Evolutionary conservation across 1,140 invertebrate genomes (phyloP), one percentile per base, ranked within the genome.

Genomic region (Drosophila malerkotliana): DNA sequence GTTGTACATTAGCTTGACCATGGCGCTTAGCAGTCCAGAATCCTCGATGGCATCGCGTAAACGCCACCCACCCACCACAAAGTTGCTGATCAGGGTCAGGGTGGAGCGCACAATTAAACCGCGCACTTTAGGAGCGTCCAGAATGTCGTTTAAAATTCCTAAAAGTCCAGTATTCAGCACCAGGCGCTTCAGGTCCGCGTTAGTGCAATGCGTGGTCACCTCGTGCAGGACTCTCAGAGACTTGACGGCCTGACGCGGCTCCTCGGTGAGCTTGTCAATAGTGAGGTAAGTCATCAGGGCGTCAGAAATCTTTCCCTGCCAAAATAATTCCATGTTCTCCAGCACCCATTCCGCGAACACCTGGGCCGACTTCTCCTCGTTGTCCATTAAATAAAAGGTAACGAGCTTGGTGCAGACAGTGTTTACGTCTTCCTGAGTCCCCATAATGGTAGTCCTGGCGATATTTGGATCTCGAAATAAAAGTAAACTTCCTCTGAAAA

Each of bases 151-250:
- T 5, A 77, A n/a, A 8, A 63, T 10, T 1, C 10, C 2, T 9
- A 77, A 21, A 24, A 64, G 3, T 2, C 68, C 55, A 1, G 64
- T 71, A 14, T 49, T 60, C 32, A 77, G 10, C n/a, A 54, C 64
- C 26, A 77, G 45, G 6, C 72, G 55, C 45, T 63, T 59, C 24
- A 77, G 12, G 12, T 77, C 66, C 39, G 75, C 72, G 28, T 75
- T 53, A 34, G 39, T 64, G 47, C 72, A 77, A 14, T 75, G 37
- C 9, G 75, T 77, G 8, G 71, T 77, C 51, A 71, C 1, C 54
- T 75, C 72, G 34, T 64, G 59, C 5, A 77, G 55, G 26, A 77
- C 72, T 3, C 75, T 58, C 24, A 77, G 15, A 3, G 55, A 7
- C 32, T 64, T 74, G 9, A 77, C 51, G 18, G 60, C 60, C 34